Evolutionary conservation across 1,140 invertebrate species (phyloP), one percentile per base, ranked within the genome.

Genomic region (Drosophila mauritiana): DNA sequence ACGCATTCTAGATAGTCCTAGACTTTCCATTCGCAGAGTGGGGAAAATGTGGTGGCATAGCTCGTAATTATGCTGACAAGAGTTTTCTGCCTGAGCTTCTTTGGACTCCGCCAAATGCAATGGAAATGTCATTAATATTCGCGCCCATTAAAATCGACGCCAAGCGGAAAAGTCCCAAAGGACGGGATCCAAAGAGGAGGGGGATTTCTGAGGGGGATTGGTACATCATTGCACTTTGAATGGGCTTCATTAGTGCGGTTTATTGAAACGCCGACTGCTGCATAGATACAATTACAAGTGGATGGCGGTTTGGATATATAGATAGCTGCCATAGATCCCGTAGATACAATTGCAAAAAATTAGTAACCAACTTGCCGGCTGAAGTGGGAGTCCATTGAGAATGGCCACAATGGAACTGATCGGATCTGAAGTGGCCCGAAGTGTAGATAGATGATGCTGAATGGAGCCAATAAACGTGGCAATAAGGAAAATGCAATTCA

Each of bases 81-180:
- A 70, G 61, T 43, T 57, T 61, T 74, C 40, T 52, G 43, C 10
- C 40, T 8, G 45, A 20, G 57, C 53, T 46, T 45, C 57, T 58
- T 52, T 73, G 37, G 37, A 27, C 61, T 25, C 20, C 57, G 68
- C 55, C 63, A 74, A 75, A 82, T 82, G 82, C 79, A 88, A 88
- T 89, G 67, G 84, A 88, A 88, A 83, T 90, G 82, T 90, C 88
- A 86, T 90, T 90, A 90, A 90, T 86, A 90, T 86, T 79, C 68
- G 84, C 82, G 84, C 80, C 84, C 84, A 88, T 88, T 88, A 88
- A 88, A 88, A 89, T 84, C 73, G 80, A 88, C 84, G 84, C 84
- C 73, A 61, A 80, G 84, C 77, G 79, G 76, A 89, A 88, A 83
- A 48, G 46, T 72, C 83, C 69, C 73, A 78, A 65, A 73, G 79